Evolutionary conservation across 2,113 vertebrate genomes (phyloP).

Genomic region (Cyprinus carpio): DNA sequence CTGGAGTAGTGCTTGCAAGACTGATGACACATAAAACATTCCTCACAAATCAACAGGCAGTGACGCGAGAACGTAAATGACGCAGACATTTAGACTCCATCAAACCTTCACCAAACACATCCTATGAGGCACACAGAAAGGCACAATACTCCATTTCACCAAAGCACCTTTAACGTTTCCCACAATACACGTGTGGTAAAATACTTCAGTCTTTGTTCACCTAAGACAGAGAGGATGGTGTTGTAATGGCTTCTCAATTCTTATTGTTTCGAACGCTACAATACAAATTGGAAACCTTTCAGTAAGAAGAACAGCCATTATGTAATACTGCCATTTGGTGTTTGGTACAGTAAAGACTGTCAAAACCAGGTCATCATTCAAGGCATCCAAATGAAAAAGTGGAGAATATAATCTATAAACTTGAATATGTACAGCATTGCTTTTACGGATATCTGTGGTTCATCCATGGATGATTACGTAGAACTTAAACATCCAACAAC

Average conservation of each 20-base stretch:
- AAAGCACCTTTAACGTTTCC: conserved; percentile 20
- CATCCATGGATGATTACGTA: neutral
- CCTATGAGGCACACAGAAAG: conserved; percentile 30
- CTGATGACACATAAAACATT: neutral
- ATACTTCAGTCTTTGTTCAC: neutral
- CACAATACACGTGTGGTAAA: conserved; percentile 6
- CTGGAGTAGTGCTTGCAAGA: neutral
- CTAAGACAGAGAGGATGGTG: neutral
- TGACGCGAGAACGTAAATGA: neutral
- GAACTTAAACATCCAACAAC: neutral
- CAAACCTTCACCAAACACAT: neutral
- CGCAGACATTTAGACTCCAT: neutral
- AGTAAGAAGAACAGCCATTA: neutral
- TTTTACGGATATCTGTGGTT: neutral
- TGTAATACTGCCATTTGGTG: neutral
- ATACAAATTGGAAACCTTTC: conserved; percentile 12
- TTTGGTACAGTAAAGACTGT: conserved; percentile 8
- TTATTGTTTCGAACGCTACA: conserved; percentile 13
- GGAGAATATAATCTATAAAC: neutral
- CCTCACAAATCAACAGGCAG: conserved; percentile 7
- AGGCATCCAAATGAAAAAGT: conserved; percentile 33
- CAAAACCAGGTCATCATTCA: conserved; percentile 12
- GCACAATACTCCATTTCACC: conserved; percentile 38
- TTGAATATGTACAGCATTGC: conserved; percentile 1
- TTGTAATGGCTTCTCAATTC: conserved; percentile 18